Base-by-base conservation (phyloP, 2,113 vertebrate species). In the Oreocharis arfaki region DNA sequence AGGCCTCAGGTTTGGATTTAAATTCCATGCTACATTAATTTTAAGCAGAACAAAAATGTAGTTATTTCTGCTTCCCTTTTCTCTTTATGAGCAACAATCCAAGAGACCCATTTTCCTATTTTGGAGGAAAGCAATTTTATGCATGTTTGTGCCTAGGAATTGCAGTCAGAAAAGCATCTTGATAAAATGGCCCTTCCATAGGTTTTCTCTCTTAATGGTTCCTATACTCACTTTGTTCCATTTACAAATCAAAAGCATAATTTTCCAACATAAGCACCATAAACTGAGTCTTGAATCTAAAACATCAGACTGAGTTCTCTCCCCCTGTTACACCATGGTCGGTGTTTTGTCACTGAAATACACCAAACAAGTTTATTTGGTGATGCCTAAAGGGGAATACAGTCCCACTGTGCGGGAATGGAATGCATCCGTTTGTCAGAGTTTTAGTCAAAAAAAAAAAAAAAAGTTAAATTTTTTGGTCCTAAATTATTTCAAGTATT, bases 61-160 rank as follows among this genome's bases (percentile, higher is more conserved):
- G 81, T 87, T 94, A 76, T 47, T 96, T 96, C 71, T 95, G 55
- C 63, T 96, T 30, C 42, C 35, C 63, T 87, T 89, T 95, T 60
- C 68, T 93, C 68, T 70, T 93, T 80, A 70, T 86, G 47, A 96
- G 26, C 50, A 88, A 37, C 67, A 77, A 5, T 90, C 75, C 67
- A 37, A 88, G 33, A 91, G 78, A 93, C n/a, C 78, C 23, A 79
- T 82, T 95, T 93, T 93, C 81, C 50, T 84, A 2, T 86, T 88
- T 90, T 70, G 68, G 84, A 81, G 92, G 56, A 84, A 96, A 81
- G 63, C 63, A 90, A 88, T 96, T 94, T 93, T 95, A 81, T 96
- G 50, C 59, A 41, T 84, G 35, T 80, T 90, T 93, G 39, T 91
- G 82, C 46, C 39, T 68, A 63, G 57, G 37, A 70, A 70, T 44